These are phyloP conservation scores for Clavelina lepadiformis DNA, from an alignment of 23 tunicate genomes.

Conservation along the genomic window DNA sequence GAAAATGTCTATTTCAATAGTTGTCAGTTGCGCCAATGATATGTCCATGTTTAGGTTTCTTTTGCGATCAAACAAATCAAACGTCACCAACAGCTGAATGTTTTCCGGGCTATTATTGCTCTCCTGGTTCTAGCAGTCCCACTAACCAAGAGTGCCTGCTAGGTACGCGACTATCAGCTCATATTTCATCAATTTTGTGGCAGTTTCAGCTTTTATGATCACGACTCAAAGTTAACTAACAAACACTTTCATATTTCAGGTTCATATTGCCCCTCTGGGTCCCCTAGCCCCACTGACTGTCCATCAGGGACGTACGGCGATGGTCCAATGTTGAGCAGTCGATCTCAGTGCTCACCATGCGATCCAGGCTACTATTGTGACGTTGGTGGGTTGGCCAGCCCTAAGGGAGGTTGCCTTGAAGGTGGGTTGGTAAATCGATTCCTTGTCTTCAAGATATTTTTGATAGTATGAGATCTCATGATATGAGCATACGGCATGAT, in stretches of 20 bases:
- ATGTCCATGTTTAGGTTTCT: too few relatives aligned
- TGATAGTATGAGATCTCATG: too few relatives aligned
- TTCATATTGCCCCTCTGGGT: slow-evolving; percentile 57
- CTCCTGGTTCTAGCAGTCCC: slow-evolving; percentile 48
- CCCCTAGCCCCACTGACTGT: slow-evolving; percentile 33
- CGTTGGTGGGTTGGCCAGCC: slow-evolving; percentile 27
- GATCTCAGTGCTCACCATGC: slow-evolving; percentile 56
- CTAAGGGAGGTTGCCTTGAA: slow-evolving; percentile 51
- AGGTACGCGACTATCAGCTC: slow-evolving; percentile 24
- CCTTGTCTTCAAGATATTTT: too few relatives aligned
- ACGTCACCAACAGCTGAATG: slow-evolving; percentile 63
- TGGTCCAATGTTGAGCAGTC: slow-evolving; percentile 15
- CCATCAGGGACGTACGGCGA: slow-evolving; percentile 70
- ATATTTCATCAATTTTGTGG: neutral
- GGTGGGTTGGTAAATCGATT: too few relatives aligned
- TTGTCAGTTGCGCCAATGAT: too few relatives aligned
- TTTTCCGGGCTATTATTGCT: slow-evolving; percentile 82
- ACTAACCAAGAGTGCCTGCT: slow-evolving; percentile 48
- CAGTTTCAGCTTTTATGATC: neutral
- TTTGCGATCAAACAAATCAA: slow-evolving; percentile 65
- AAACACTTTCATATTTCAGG: slow-evolving; percentile 34
- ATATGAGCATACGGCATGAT: too few relatives aligned
- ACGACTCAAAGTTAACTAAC: neutral
- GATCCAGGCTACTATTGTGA: slow-evolving; percentile 87
- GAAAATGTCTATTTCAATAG: too few relatives aligned